Base-by-base conservation (phyloP, 2,797 vertebrate species). In the Gadopsis bispinosus region DNA sequence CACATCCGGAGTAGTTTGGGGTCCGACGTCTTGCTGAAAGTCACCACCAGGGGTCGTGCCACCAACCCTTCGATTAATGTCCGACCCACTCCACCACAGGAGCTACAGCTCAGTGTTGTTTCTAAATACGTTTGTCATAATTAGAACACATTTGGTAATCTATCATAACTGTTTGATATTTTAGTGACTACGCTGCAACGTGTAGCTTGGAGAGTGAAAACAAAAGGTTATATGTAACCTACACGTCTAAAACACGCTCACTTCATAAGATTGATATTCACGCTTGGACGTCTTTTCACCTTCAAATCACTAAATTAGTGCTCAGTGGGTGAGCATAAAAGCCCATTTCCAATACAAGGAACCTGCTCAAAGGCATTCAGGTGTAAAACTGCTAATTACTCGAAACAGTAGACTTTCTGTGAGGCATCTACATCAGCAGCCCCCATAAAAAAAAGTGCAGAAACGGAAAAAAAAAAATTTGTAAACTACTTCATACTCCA, bases 361-460 rank as follows among this genome's bases (percentile, higher is more conserved):
- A 20, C 11, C 17, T 5, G 59, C 10, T 9, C 0, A 0, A 19
- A 73, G 47, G 22, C 62, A 33, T 0, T 58, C 63, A 75, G 80
- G 74, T 70, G 63, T 29, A 20, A 37, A 69, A 22, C 37, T 39
- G 16, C 60, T 77, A 73, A 75, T 77, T 62, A 69, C 20, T 22
- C 17, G 7, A 7, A 31, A 55, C 41, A 43, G 66, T 60, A 41
- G 16, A 68, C 33, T 69, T 14, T 74, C 43, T 29, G 39, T 51
- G 55, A 22, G n/a, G 7, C 4, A 45, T 58, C 54, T 58, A 7
- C 71, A 73, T 58, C 47, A 20, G 6, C 0, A 45, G 29, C 10
- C 20, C 10, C 1, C 16, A 11, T 51, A 19, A 63, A 80, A 58
- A 43, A 35, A 22, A 35, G 35, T 5, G 35, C n/a, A n/a, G n/a